These are phyloP conservation scores for Drosophila triauraria DNA, from an alignment of 1,140 invertebrate species.

Conservation along the genomic window DNA sequence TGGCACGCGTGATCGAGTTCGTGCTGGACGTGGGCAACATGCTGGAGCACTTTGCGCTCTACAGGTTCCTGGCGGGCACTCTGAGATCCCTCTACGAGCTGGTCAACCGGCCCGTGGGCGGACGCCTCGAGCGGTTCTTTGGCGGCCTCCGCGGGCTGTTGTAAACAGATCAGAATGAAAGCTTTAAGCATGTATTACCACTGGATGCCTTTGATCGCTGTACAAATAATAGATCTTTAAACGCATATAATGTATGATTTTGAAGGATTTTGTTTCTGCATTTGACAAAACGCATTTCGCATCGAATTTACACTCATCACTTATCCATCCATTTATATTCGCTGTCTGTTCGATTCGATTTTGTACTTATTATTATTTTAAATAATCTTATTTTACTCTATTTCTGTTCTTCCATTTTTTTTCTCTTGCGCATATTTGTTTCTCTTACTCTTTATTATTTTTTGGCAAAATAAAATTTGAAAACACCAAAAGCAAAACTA, in stretches of 20 bases:
- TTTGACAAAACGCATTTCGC: conserved; percentile 80
- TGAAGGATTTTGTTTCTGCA: conserved; percentile 76
- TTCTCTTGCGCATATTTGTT: conserved; percentile 24
- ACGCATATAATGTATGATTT: conserved; percentile 48
- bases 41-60: conserved; percentile 77
- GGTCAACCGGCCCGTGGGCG: conserved; percentile 65
- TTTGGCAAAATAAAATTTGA: conserved; percentile 70
- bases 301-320: conserved; percentile 54
- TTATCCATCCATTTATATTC: conserved; percentile 48
- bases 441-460: conserved; percentile 34
- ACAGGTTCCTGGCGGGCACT: conserved; percentile 74
- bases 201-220: conserved; percentile 42
- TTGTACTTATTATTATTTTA: conserved; percentile 52
- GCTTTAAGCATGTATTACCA: conserved; percentile 48
- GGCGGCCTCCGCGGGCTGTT: conserved; percentile 67
- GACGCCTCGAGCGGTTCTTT: conserved; percentile 66
- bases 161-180: conserved; percentile 40
- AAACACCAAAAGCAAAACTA: conserved; percentile 64
- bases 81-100: conserved; percentile 74
- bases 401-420: conserved; percentile 49
- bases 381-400: conserved; percentile 69
- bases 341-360: conserved; percentile 49
- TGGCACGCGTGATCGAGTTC: conserved; percentile 80
- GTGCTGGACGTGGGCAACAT: conserved; percentile 75
- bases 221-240: conserved; percentile 46